These are phyloP conservation scores for Lynx canadensis DNA, from an alignment of 2,113 vertebrate species.

Conservation along the genomic window DNA sequence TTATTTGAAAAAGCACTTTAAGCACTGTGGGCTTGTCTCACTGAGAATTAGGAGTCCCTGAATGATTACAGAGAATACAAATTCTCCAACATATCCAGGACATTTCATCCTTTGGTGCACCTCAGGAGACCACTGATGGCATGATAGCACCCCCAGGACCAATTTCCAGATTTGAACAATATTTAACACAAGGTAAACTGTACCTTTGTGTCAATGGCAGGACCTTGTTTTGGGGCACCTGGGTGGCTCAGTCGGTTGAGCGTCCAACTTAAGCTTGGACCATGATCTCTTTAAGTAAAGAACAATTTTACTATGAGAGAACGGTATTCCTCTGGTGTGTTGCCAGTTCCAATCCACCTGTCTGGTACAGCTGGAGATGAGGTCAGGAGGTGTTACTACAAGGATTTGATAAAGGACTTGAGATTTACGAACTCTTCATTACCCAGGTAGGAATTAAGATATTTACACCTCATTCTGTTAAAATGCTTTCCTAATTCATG, in stretches of 20 bases:
- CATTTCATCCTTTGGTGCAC: neutral
- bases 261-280: no score
- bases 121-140: neutral
- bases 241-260: no score
- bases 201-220: neutral
- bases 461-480: neutral
- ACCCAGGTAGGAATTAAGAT: slow-evolving; percentile 92
- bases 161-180: neutral
- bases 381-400: slow-evolving; percentile 96
- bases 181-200: neutral
- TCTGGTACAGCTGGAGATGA: slow-evolving; percentile 97
- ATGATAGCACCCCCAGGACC: no score
- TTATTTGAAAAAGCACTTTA: neutral
- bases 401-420: slow-evolving; percentile 97
- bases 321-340: slow-evolving; percentile 98
- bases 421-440: slow-evolving; percentile 99
- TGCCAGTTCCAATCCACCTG: slow-evolving; percentile 97
- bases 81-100: neutral
- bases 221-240: no score
- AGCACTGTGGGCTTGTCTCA: neutral
- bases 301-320: slow-evolving; percentile 98
- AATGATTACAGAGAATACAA: neutral
- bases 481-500: neutral
- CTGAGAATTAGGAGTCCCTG: neutral
- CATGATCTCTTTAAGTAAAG: slow-evolving; percentile 87